Base-by-base conservation (phyloP, 1,140 invertebrate species). In the Brachionus calyciflorus region DNA sequence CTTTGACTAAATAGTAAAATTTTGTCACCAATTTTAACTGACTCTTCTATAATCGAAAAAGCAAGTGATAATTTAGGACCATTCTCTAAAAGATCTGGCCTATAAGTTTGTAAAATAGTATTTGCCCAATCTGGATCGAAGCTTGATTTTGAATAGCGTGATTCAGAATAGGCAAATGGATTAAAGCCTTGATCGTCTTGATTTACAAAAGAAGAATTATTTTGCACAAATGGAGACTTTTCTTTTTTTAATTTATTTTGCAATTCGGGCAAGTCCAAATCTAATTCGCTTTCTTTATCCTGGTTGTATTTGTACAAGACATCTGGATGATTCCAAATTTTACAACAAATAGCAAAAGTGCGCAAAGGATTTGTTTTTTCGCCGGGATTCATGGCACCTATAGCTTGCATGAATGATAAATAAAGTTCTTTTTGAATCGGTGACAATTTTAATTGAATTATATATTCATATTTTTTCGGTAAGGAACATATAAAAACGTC, bases 281-380 rank as follows among this genome's bases (percentile, higher is more conserved):
- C 88, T 80, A 89, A 89, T 65, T 80, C 80, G 77, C 63, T 77
- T 78, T 83, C 85, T 73, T 91, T 88, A 82, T 94, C 93, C 81
- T 90, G 90, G 51, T 96, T 82, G 82, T 95, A 92, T 82, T 94
- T 91, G 81, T 94, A 94, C 33, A 99, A 83, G 57, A 98, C 91
- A 85, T 99, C 96, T 0, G 96, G 96, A 87, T 99, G 96, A 83
- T 99, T 99, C 95, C 96, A 98, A 79, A 99, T 98, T 87, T 99
- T 98, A 82, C 94, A 97, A 84, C 96, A 98, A 65, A 98, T 93
- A 46, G 96, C 93, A 86, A 98, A 99, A 3, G 96, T 94, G 6
- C 84, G 96, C 96, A 10, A 99, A 87, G 0, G 96, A 94, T 88
- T 98, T 98, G 78, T 81, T 86, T 5, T 92, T 81, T 78, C 94